Evolutionary conservation across 2,113 vertebrate species (phyloP).

Genomic region (Bambusicola thoracicus): DNA sequence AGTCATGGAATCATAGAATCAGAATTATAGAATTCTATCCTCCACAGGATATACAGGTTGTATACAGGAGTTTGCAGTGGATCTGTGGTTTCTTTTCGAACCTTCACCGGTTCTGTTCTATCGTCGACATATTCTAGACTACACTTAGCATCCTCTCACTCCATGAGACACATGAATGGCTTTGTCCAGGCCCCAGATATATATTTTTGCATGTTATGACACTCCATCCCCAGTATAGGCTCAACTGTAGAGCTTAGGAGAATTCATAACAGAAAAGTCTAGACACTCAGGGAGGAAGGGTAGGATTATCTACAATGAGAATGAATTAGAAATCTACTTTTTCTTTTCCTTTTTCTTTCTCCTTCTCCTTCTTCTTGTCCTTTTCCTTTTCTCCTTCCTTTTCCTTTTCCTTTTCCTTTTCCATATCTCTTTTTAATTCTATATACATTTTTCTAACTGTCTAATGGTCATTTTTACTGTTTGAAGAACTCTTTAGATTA

Average conservation of each 20-base stretch:
- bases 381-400: no score
- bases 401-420: no score
- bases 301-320: neutral
- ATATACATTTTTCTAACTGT: neutral
- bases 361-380: no score
- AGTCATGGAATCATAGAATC: neutral
- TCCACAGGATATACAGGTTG: neutral
- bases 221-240: neutral
- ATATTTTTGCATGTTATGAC: neutral
- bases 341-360: no score
- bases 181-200: neutral
- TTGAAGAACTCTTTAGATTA: neutral
- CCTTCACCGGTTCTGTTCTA: neutral
- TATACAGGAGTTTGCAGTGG: rapidly evolving
- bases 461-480: neutral
- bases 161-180: neutral
- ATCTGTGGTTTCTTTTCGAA: neutral
- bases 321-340: neutral
- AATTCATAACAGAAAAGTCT: neutral
- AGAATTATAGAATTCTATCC: neutral
- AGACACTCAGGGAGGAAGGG: neutral
- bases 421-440: neutral
- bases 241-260: rapidly evolving
- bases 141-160: neutral
- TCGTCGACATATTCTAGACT: rapidly evolving